Percentiles rank a stretch among this genome's conserved stretches.
Evolutionary conservation across 2,113 vertebrate genomes (phyloP).

Genomic region (Pygoscelis antarcticus): DNA sequence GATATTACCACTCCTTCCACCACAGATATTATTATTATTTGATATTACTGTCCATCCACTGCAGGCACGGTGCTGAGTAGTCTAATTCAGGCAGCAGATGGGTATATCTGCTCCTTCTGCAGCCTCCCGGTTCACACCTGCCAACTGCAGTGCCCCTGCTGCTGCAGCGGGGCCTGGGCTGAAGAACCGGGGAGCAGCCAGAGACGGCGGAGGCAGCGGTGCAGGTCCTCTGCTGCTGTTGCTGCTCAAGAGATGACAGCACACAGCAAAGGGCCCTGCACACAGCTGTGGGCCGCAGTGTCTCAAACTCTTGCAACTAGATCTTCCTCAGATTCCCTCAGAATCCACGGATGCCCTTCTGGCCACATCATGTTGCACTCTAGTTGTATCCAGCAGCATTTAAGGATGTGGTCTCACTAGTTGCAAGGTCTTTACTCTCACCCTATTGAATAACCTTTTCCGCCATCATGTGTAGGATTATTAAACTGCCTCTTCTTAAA

Average conservation of each 20-base stretch:
- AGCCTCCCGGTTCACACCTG: not conserved
- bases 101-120: not conserved
- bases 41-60: not conserved
- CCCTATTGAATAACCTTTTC: not conserved
- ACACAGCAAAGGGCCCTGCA: accelerated
- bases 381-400: not conserved
- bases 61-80: not conserved
- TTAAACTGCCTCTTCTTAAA: not conserved
- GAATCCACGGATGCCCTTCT: not conserved
- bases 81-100: not conserved
- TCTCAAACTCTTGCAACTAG: not conserved
- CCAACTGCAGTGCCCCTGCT: not conserved
- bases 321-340: not conserved
- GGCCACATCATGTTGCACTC: accelerated
- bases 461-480: not conserved
- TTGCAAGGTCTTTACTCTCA: not conserved
- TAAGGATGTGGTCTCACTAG: not conserved
- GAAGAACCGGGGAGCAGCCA: not conserved
- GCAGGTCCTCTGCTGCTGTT: not conserved
- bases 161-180: not conserved
- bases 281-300: accelerated
- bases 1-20: not conserved
- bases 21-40: not conserved
- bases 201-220: not conserved
- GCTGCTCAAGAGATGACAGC: accelerated